Evolutionary conservation across 2,888 invertebrate genomes (phyloP).

Genomic region (Drepanosiphum platanoidis): DNA sequence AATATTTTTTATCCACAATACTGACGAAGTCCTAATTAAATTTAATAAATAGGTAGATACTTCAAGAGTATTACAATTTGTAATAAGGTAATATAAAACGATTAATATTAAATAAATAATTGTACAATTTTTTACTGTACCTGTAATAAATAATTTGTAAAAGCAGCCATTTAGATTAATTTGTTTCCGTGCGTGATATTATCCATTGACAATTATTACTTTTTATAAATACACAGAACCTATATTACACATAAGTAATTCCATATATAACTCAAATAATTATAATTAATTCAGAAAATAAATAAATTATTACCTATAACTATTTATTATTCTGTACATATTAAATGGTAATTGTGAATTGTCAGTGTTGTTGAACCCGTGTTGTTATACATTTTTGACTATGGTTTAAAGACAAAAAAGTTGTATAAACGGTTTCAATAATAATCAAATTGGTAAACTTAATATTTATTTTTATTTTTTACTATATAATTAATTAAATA

Average conservation of each 20-base stretch:
- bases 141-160: constrained; percentile 32
- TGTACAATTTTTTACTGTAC: background rate
- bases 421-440: too few species aligned
- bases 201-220: constrained; percentile 23
- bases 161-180: constrained; percentile 31
- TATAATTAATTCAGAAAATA: constrained; percentile 33
- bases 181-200: constrained; percentile 35
- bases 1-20: too few species aligned
- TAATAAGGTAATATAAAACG: background rate
- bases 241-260: constrained; percentile 6
- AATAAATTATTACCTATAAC: background rate
- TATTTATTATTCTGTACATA: too few species aligned
- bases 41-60: background rate
- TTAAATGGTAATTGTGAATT: too few species aligned
- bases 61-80: background rate
- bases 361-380: too few species aligned
- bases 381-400: too few species aligned
- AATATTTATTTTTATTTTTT: too few species aligned
- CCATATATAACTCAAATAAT: constrained; percentile 20
- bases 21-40: background rate
- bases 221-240: background rate
- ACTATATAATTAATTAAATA: too few species aligned
- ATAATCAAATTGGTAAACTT: too few species aligned
- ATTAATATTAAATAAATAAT: background rate
- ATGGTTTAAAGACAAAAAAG: too few species aligned